phyloP scores from a whole-genome alignment of 2,113 vertebrate genomes.

The Onychostoma macrolepis region DNA sequence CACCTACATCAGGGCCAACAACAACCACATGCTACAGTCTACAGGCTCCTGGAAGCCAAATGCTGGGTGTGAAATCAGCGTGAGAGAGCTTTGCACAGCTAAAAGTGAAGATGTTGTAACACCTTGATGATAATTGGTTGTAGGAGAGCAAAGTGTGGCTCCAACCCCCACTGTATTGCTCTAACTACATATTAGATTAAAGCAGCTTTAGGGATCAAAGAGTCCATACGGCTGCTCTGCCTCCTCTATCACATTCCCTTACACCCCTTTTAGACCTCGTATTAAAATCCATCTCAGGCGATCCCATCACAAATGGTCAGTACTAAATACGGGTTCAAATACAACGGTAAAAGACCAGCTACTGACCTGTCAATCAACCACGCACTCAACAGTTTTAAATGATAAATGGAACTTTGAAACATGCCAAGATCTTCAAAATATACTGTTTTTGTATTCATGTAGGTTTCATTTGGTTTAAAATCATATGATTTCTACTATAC shows the following conservation, averaged over 20 bases:
- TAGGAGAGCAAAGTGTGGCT: conserved; percentile 35
- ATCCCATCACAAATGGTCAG: not conserved
- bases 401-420: not conserved
- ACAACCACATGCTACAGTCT: conserved; percentile 48
- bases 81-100: conserved; percentile 55
- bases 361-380: not conserved
- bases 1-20: conserved; percentile 40
- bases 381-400: not conserved
- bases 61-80: conserved; percentile 43
- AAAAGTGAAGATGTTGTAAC: conserved; percentile 33
- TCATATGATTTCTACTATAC: not conserved
- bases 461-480: not conserved
- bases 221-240: conserved; percentile 42
- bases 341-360: not conserved
- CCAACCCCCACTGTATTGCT: conserved; percentile 25
- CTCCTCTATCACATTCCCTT: conserved; percentile 10
- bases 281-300: not conserved
- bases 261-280: not conserved
- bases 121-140: conserved; percentile 31
- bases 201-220: conserved; percentile 44
- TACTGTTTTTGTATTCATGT: not conserved
- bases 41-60: conserved; percentile 63
- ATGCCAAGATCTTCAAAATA: not conserved
- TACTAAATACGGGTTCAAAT: not conserved
- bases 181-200: conserved; percentile 36